A percentile compares a stretch with the other conserved stretches of the same genome.
Conservation (phyloP, 2,888 invertebrate genomes). For the Balanococcus diminutus region DNA sequence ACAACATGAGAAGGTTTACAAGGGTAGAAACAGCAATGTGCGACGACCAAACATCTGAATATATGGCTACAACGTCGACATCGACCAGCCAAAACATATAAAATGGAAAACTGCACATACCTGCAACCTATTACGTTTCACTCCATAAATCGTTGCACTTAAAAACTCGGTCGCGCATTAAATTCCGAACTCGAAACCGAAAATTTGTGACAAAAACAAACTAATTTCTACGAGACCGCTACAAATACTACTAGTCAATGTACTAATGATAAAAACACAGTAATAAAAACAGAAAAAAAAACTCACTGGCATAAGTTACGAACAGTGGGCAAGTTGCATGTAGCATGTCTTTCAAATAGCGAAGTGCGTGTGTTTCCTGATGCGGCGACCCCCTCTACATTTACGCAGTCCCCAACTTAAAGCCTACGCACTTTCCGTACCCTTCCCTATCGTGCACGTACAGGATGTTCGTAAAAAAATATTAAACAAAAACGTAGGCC, state of each 20-base stretch:
- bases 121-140: conserved; percentile 28
- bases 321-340: conserved; percentile 49
- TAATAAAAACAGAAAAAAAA: conserved; percentile 39
- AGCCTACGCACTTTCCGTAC: conserved; percentile 52
- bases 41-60: background rate
- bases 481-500: background rate
- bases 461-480: conserved; percentile 45
- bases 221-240: background rate
- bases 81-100: background rate
- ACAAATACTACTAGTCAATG: conserved; percentile 8
- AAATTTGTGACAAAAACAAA: conserved; percentile 12
- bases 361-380: conserved; percentile 54
- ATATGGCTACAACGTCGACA: background rate
- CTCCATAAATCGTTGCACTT: conserved; percentile 24
- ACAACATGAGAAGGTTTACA: background rate
- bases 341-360: conserved; percentile 50
- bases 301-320: conserved; percentile 46
- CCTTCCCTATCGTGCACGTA: conserved; percentile 21
- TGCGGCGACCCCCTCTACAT: conserved; percentile 50
- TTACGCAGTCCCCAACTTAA: conserved; percentile 51
- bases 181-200: background rate
- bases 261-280: conserved; percentile 29
- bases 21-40: background rate
- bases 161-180: background rate
- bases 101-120: background rate